Evolutionary conservation across 2,113 vertebrate species (phyloP).

Genomic region (Psammodynastes pulverulentus): DNA sequence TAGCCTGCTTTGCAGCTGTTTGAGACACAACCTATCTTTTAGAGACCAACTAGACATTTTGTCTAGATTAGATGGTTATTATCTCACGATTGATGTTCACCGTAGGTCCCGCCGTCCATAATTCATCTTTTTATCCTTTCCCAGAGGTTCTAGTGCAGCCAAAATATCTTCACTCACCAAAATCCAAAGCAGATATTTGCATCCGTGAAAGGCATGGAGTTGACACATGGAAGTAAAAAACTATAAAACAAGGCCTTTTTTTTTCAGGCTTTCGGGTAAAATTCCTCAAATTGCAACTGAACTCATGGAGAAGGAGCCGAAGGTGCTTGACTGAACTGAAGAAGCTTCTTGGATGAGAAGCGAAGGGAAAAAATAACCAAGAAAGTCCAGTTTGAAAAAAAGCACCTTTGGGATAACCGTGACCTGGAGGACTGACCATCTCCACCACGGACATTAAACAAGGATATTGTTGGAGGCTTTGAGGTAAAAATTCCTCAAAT

Average conservation of each 20-base stretch:
- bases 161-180: neutral
- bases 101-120: neutral
- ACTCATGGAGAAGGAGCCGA: neutral
- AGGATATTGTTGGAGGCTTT: neutral
- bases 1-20: neutral
- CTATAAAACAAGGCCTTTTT: neutral
- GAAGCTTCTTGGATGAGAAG: neutral
- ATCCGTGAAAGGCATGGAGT: neutral
- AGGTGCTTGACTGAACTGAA: neutral
- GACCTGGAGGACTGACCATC: neutral
- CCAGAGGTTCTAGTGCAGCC: neutral
- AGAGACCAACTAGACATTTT: neutral
- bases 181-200: neutral
- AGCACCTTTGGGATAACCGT: neutral
- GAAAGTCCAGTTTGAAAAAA: neutral
- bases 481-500: neutral
- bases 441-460: neutral
- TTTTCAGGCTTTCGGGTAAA: neutral
- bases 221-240: neutral
- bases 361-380: neutral
- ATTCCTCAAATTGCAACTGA: neutral
- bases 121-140: neutral
- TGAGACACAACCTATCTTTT: slow-evolving; percentile 13
- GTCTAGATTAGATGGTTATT: neutral
- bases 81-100: neutral